Conservation (phyloP, 2,888 invertebrate species). For the Harmothoe impar region DNA sequence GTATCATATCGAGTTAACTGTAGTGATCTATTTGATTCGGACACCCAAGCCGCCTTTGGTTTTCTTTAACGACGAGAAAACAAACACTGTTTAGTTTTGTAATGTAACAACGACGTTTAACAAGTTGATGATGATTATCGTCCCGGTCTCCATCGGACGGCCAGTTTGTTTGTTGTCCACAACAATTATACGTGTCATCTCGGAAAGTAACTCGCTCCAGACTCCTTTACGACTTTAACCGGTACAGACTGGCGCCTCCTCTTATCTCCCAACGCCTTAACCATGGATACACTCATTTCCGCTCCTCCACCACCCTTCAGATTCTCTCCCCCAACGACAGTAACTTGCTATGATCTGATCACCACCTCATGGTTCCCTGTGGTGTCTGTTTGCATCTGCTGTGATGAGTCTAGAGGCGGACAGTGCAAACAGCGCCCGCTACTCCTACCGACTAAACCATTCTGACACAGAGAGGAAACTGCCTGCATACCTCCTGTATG, state of each 20-base stretch:
- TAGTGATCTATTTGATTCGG: background rate
- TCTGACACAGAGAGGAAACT: conserved; percentile 25
- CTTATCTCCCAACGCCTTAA: conserved; percentile 25
- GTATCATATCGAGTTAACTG: conserved; percentile 21
- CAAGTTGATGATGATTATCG: conserved; percentile 32
- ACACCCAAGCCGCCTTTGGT: background rate
- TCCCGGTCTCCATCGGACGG: background rate
- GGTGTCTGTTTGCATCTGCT: no score
- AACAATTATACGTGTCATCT: background rate
- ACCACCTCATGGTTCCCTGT: no score
- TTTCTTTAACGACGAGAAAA: conserved; percentile 8
- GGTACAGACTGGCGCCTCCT: background rate
- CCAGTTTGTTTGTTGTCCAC: background rate
- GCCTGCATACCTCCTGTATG: conserved; percentile 59
- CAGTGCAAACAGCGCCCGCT: background rate
- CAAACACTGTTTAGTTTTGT: conserved; percentile 37
- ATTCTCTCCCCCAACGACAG: no score
- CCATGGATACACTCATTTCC: background rate
- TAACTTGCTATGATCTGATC: no score
- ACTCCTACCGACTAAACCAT: conserved; percentile 25
- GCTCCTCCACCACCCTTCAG: no score
- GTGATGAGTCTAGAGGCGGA: no score
- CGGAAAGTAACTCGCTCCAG: background rate
- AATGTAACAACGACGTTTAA: conserved; percentile 44
- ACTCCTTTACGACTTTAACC: background rate